Conservation (phyloP, 2,888 invertebrate species). For the Patella depressa region DNA sequence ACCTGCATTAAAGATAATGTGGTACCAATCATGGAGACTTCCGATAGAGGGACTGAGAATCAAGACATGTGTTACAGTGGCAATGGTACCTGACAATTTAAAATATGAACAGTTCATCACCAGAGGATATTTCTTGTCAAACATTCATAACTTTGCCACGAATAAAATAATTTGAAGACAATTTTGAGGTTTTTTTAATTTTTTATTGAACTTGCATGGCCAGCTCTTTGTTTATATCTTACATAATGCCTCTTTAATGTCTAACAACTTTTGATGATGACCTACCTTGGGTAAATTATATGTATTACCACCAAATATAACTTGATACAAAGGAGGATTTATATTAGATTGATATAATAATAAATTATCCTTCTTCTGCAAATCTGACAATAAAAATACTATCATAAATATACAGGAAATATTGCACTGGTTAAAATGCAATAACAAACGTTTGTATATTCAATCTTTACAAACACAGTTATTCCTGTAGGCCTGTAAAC, state of each 20-base stretch:
- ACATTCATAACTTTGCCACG: no score
- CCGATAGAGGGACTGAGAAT: no score
- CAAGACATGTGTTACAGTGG: no score
- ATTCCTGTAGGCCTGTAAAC: no score
- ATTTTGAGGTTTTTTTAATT: background rate
- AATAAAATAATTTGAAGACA: background rate
- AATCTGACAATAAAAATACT: constrained; percentile 46
- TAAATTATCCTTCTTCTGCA: constrained; percentile 73
- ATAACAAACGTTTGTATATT: no score
- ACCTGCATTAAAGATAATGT: no score
- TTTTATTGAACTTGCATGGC: background rate
- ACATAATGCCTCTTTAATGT: background rate
- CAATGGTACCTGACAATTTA: no score
- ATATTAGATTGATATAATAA: constrained; percentile 78
- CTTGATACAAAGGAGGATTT: constrained; percentile 82
- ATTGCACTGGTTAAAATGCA: no score
- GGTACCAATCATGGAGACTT: no score
- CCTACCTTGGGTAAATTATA: constrained; percentile 79
- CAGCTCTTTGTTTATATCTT: background rate
- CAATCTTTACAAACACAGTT: no score
- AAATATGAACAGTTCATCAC: no score
- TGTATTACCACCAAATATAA: constrained; percentile 79
- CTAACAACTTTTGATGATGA: background rate
- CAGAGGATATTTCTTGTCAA: no score
- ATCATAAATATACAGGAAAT: background rate